phyloP scores from a whole-genome alignment of 2,113 vertebrate genomes.

The Chauna torquata region DNA sequence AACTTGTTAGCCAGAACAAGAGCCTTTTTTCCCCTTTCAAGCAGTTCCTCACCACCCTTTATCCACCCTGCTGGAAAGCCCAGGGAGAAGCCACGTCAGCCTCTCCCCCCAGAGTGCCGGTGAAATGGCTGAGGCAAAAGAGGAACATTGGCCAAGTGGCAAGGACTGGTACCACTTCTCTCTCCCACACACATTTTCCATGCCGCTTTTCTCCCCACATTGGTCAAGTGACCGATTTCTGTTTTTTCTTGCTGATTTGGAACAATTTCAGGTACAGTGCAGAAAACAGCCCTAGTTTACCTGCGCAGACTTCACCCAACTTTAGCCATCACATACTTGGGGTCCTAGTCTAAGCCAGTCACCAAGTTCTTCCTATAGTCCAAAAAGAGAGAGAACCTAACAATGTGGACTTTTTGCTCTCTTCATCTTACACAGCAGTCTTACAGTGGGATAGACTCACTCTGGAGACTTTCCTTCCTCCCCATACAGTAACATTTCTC shows the following conservation, averaged over 20 bases:
- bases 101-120: rapidly evolving
- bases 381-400: neutral
- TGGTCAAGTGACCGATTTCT: neutral
- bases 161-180: rapidly evolving
- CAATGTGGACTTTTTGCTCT: neutral
- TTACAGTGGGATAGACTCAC: rapidly evolving
- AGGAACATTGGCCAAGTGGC: neutral
- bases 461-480: neutral
- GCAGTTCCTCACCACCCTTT: neutral
- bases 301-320: neutral
- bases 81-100: neutral
- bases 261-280: neutral
- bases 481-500: neutral
- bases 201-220: neutral
- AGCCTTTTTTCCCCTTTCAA: neutral
- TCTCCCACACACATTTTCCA: rapidly evolving
- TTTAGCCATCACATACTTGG: neutral
- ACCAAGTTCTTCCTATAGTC: neutral
- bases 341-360: neutral
- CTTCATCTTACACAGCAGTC: neutral
- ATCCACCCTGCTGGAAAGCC: neutral
- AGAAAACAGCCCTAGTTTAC: neutral
- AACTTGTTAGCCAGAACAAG: neutral
- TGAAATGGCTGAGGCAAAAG: neutral
- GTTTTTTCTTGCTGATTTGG: rapidly evolving